Evolutionary conservation across 1,140 invertebrate genomes (phyloP).

Genomic region (Drosophila tristis): DNA sequence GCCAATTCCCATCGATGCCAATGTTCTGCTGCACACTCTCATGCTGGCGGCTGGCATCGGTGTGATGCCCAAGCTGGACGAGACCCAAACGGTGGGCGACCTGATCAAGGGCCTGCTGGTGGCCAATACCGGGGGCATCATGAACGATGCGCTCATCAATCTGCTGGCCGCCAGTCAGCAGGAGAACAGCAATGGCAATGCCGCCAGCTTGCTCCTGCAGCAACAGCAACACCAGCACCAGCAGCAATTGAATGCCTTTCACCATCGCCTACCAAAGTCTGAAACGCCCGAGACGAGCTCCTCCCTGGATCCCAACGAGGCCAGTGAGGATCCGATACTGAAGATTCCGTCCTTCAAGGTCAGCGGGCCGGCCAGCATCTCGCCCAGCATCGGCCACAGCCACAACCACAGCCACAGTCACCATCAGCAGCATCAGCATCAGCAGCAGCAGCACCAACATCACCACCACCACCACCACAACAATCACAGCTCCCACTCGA

Average conservation of each 20-base stretch:
- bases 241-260: conserved; percentile 59
- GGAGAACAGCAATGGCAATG: conserved; percentile 51
- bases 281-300: conserved; percentile 83
- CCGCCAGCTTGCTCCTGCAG: conserved; percentile 41
- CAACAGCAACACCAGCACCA: conserved; percentile 59
- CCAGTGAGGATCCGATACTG: conserved; percentile 89
- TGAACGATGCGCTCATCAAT: conserved; percentile 85
- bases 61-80: conserved; percentile 67
- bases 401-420: conserved; percentile 42
- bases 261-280: conserved; percentile 81
- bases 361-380: conserved; percentile 85
- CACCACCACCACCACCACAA: conserved; percentile 20
- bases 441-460: conserved; percentile 33
- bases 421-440: conserved; percentile 68
- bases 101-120: conserved; percentile 86
- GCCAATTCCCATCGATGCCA: conserved; percentile 77
- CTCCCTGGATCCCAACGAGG: conserved; percentile 85
- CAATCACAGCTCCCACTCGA: conserved; percentile 33
- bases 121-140: conserved; percentile 60
- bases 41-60: conserved; percentile 66
- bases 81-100: conserved; percentile 85
- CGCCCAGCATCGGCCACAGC: conserved; percentile 78
- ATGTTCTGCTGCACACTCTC: conserved; percentile 77
- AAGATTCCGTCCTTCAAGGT: conserved; percentile 96
- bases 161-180: conserved; percentile 56